Evolutionary conservation across 1,140 invertebrate species (phyloP), one percentile per base, ranked within the genome.

Genomic region (Penaeus japonicus): DNA sequence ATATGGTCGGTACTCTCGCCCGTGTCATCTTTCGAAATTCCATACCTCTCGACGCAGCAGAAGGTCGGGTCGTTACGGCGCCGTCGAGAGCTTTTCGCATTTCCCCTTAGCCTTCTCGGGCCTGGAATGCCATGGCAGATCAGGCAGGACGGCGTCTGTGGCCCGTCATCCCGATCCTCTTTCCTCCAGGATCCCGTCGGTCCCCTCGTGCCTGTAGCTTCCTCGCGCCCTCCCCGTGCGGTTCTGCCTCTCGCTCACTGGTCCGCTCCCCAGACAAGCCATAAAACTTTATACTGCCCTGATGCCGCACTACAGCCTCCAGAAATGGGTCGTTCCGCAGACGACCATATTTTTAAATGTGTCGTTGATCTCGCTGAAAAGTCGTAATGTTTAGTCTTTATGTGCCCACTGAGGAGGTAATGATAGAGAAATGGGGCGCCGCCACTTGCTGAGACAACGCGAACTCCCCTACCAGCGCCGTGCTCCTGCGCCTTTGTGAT

Each of bases 311-410:
- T 78, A 24, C 30, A 80, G 18, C 85, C 75, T 79, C 75, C 55
- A 62, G 85, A 80, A 86, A 86, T 86, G 85, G 85, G 85, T 86
- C 85, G 85, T 86, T 86, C 85, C 55, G 30, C 27, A 80, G 85
- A 86, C 75, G 85, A 86, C 85, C 85, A 86, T 86, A 86, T 86
- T 86, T 86, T 80, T 86, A 86, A 86, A 86, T 86, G 85, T 86
- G 85, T 86, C 85, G 85, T 86, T 86, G 85, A 86, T 86, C 85
- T 86, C 75, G 75, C 39, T 78, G 75, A 78, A 77, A 62, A 86
- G 85, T 86, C 85, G 85, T 86, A 86, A 86, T 86, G 85, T 86
- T 86, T 86, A 80, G 85, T 79, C 75, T 79, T 86, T 86, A 86
- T 62, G 85, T 77, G 75, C 75, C 85, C 57, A 65, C 75, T 86